phyloP scores from a whole-genome alignment of 64 coral and sea anemone species.

The Porites lutea region DNA sequence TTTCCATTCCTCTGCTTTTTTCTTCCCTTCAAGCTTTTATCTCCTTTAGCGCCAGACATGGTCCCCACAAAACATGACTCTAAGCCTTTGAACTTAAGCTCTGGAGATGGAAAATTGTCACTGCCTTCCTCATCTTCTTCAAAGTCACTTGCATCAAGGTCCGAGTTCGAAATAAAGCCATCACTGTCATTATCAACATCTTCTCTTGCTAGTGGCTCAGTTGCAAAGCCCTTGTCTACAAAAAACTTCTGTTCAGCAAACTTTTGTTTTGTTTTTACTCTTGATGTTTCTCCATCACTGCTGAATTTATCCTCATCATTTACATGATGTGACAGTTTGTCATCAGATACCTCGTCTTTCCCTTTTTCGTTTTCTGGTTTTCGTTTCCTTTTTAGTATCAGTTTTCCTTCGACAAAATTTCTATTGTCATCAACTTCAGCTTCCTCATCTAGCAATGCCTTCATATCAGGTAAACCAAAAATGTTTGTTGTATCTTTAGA shows the following conservation, averaged over 20 bases:
- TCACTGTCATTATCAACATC: neutral
- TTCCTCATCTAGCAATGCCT: neutral
- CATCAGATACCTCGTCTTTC: neutral
- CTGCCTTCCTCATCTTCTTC: slow-evolving; percentile 22
- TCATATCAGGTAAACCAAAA: neutral
- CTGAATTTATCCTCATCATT: neutral
- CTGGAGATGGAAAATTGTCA: neutral
- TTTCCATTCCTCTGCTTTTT: neutral
- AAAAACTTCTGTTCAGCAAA: neutral
- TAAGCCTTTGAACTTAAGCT: neutral
- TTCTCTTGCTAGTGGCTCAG: neutral
- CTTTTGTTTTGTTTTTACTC: neutral
- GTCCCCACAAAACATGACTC: slow-evolving; percentile 81
- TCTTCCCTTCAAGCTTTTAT: neutral
- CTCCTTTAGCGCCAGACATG: slow-evolving; percentile 10
- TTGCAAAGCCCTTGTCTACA: neutral
- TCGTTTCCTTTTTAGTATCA: neutral
- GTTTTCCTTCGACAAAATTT: neutral
- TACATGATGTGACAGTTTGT: neutral
- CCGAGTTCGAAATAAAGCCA: slow-evolving; percentile 8
- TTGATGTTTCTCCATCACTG: neutral
- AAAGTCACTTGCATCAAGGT: slow-evolving; percentile 19
- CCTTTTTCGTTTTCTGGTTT: neutral
- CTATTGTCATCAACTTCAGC: neutral
- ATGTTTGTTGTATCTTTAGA: neutral